Evolutionary conservation across 1,140 invertebrate species (phyloP).

Genomic region (Drosophila fuyamai): DNA sequence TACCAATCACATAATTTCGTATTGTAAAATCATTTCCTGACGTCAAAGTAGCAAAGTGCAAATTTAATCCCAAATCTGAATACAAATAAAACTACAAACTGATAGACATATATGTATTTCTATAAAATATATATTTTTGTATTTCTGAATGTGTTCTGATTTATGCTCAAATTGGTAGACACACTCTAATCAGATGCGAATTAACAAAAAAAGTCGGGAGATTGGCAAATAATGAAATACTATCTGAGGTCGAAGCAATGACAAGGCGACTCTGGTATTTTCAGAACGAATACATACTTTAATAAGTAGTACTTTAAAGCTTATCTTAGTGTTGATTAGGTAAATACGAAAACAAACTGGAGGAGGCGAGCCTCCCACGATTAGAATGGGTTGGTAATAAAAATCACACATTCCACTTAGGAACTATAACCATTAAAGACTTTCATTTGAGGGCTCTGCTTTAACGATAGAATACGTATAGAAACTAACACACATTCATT

Average conservation of each 20-base stretch:
- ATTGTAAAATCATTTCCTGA: neutral
- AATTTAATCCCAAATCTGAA: conserved; percentile 2
- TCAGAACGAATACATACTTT: neutral
- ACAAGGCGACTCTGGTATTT: conserved; percentile 22
- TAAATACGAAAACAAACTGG: neutral
- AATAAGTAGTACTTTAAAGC: neutral
- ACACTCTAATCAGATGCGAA: conserved; percentile 26
- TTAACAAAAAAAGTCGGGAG: conserved; percentile 24
- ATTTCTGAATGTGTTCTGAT: conserved; percentile 12
- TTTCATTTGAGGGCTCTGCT: neutral
- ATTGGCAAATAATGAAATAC: conserved; percentile 17
- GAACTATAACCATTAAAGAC: neutral
- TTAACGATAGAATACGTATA: too few species aligned
- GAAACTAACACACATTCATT: too few species aligned
- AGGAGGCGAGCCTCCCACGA: conserved; percentile 13
- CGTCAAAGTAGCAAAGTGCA: conserved; percentile 24
- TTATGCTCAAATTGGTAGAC: conserved; percentile 25
- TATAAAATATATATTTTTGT: neutral
- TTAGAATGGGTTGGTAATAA: conserved; percentile 3
- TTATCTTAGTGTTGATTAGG: conserved; percentile 17
- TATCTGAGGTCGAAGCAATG: conserved; percentile 49
- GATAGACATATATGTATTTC: neutral
- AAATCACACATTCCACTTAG: conserved; percentile 12
- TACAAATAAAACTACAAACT: neutral
- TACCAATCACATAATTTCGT: neutral